Evolutionary conservation across 1,140 invertebrate species (phyloP).

Genomic region (Ceratina australensis): DNA sequence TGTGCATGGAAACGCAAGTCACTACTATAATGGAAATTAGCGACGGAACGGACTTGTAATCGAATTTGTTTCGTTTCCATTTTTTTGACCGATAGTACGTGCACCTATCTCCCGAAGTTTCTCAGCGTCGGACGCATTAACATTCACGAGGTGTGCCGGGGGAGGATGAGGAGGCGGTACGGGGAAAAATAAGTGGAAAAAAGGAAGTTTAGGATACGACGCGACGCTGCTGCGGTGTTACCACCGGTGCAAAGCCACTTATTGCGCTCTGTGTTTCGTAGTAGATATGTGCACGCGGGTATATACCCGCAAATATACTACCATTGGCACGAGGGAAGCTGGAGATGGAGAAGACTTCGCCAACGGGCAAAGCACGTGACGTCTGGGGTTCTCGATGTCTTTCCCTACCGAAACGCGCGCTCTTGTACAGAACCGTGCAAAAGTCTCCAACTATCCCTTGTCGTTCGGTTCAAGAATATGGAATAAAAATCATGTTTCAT

Average conservation of each 20-base stretch:
- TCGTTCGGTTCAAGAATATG: neutral
- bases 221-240: conserved; percentile 18
- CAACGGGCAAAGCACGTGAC: conserved; percentile 64
- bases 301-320: conserved; percentile 31
- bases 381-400: conserved; percentile 64
- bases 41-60: too few species aligned
- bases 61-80: too few species aligned
- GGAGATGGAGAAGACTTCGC: conserved; percentile 13
- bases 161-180: neutral
- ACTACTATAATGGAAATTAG: too few species aligned
- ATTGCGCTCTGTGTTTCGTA: conserved; percentile 32
- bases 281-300: neutral
- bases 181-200: conserved; percentile 22
- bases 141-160: neutral
- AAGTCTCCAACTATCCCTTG: neutral
- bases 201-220: conserved; percentile 35
- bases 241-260: conserved; percentile 30
- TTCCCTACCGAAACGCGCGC: conserved; percentile 30
- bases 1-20: too few species aligned
- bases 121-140: conserved; percentile 14
- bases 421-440: conserved; percentile 20
- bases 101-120: neutral
- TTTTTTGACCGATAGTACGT: too few species aligned
- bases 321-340: conserved; percentile 23
- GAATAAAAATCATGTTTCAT: too few species aligned